Evolutionary conservation across 2,113 vertebrate genomes (phyloP), one percentile per base, ranked within the genome.

Genomic region (Sinocyclocheilus rhinocerous): DNA sequence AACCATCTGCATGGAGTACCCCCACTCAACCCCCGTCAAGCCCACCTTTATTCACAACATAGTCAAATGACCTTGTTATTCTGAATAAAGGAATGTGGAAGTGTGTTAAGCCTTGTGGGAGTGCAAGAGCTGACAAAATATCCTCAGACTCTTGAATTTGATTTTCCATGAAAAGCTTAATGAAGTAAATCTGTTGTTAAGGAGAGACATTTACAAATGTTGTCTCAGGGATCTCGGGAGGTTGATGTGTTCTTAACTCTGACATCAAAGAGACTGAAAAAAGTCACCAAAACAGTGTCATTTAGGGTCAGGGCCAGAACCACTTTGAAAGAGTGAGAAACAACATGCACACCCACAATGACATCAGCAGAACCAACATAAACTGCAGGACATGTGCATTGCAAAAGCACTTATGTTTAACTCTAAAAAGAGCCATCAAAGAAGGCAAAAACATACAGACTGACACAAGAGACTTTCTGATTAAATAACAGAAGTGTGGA

Each of bases 401-500:
- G 76, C 87, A 79, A 84, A 88, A 83, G 76, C 72, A 39, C 75
- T 29, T 24, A 78, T 88, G 65, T 88, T 85, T 83, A 78, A 83
- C 29, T 59, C 48, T 22, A 18, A 85, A 80, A 73, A 50, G 26
- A 76, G 81, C 39, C 87, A 86, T 84, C 18, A 67, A 29, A 80
- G 81, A 52, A 75, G 87, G 91, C 90, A 89, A 87, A 88, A 89
- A 92, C 76, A 89, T 84, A 86, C 83, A 78, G 33, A 72, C 16
- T 16, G 20, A 11, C 15, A n/a, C 36, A 63, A 8, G 16, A 16
- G 50, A 76, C 1, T 63, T 61, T 24, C 18, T 42, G 20, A 48
- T 24, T 63, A 4, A 24, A 65, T 63, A 63, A 63, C 55, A 22
- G 55, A 59, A 22, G 55, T 18, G 52, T 4, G 0, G 52, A 55